Base-by-base conservation (phyloP, 2,888 invertebrate genomes). In the Eupelmus urozonus region DNA sequence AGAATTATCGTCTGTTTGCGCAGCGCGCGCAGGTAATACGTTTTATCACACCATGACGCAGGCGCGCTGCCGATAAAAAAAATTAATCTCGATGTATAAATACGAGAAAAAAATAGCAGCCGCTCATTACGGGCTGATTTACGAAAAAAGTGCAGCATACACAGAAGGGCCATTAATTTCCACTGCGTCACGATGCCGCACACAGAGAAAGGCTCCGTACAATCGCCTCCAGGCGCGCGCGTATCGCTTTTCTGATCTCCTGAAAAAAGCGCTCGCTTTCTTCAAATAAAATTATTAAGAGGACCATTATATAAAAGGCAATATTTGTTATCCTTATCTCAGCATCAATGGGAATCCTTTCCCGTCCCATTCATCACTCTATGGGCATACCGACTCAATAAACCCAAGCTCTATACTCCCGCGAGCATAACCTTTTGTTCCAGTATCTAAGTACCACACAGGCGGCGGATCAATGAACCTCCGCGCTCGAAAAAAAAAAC, bases 261-360 rank as follows among this genome's bases (percentile, higher is more conserved):
- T 18, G 3, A 27, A 13, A 49, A 27, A 49, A 18, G 23, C 5
- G n/a, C 7, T 65, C 20, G 34, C 34, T 65, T 65, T 65, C 63
- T 27, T 49, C 5, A 53, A 34, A 66, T 34, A 66, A 51, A 23
- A 34, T 34, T 23, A 53, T 55, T 42, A 57, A 69, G n/a, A 40
- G 25, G 25, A 11, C 18, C 42, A 69, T 57, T 57, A 42, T 13
- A 20, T 20, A 45, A 7, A 51, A 66, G 23, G 11, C 20, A n/a
- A n/a, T 69, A 23, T 69, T 69, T 55, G 55, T 57, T 57, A 55
- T 69, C 42, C 18, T 51, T 51, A 18, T 51, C 9, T 63, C 45
- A 62, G 40, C 40, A 62, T 7, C 3, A n/a, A 45, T 45, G 7
- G 20, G 18, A 45, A 45, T 45, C 16, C 7, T 45, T 51, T 18